These are phyloP conservation scores for Strigops habroptila DNA, from an alignment of 2,113 vertebrate species.

Conservation along the genomic window DNA sequence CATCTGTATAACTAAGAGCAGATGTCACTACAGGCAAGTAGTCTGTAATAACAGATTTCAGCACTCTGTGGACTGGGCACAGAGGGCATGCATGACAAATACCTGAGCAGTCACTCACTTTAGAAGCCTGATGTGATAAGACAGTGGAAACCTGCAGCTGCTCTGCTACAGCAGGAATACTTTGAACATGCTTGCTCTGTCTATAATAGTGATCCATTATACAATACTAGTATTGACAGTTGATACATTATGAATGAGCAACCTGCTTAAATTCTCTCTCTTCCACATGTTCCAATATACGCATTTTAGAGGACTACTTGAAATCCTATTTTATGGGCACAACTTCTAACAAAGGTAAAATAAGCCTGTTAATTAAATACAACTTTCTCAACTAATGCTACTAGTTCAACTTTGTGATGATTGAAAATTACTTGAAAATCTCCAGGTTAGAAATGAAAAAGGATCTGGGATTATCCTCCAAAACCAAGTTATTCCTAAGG, in stretches of 20 bases:
- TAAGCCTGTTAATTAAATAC: neutral
- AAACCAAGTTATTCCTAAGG: neutral
- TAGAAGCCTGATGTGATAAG: neutral
- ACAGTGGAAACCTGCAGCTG: neutral
- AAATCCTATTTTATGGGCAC: neutral
- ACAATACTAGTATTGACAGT: neutral
- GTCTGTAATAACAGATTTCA: neutral
- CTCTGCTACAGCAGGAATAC: neutral
- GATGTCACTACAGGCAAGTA: neutral
- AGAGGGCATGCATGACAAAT: neutral
- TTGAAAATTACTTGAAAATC: neutral
- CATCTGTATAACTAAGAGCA: neutral
- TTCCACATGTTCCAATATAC: fast-evolving
- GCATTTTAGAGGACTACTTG: neutral
- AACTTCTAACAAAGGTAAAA: neutral
- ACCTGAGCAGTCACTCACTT: neutral
- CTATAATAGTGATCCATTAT: neutral
- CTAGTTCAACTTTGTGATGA: neutral
- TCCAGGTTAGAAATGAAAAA: neutral
- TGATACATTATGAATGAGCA: neutral
- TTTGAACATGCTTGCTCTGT: neutral
- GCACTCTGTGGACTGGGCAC: neutral
- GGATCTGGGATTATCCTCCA: neutral
- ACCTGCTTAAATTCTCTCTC: neutral
- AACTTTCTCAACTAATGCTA: neutral